Conservation (phyloP, 2,797 vertebrate genomes). For the Sebastes itinus region DNA sequence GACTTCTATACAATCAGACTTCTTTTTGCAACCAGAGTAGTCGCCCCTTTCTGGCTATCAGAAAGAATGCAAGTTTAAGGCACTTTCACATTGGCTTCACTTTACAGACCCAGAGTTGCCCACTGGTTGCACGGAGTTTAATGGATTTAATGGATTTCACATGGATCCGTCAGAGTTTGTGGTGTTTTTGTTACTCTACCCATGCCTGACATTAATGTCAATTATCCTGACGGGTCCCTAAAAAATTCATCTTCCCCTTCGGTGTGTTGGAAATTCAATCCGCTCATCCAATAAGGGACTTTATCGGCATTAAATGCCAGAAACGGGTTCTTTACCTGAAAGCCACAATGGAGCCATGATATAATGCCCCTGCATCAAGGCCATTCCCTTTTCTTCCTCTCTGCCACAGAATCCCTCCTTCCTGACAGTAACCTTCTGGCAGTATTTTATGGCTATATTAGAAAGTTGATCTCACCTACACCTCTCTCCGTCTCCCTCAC, state of each 20-base stretch:
- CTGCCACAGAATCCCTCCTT: conserved; percentile 9
- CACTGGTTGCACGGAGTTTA: not conserved
- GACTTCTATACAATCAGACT: not conserved
- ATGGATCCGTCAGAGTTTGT: not conserved
- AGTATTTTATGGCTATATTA: conserved; percentile 55
- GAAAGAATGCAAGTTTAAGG: not conserved
- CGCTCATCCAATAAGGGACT: not conserved
- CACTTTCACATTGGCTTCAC: not conserved
- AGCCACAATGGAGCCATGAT: conserved; percentile 4
- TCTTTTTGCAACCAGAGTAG: not conserved
- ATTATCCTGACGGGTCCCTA: not conserved
- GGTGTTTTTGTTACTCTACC: not conserved
- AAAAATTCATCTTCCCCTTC: not conserved
- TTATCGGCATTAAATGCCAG: conserved; percentile 29
- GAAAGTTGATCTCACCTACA: conserved; percentile 50
- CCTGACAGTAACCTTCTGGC: conserved; percentile 47
- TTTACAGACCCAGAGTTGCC: not conserved
- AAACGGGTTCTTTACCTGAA: conserved; percentile 26
- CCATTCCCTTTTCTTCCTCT: not conserved
- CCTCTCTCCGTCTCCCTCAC: conserved; percentile 11
- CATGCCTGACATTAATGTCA: not conserved
- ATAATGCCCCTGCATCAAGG: conserved; percentile 9
- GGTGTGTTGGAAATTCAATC: not conserved
- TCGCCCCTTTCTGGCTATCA: not conserved
- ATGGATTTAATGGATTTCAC: not conserved